phyloP scores from a whole-genome alignment of 92 coral and sea anemone genomes.

The Phenganax stokvisi region DNA sequence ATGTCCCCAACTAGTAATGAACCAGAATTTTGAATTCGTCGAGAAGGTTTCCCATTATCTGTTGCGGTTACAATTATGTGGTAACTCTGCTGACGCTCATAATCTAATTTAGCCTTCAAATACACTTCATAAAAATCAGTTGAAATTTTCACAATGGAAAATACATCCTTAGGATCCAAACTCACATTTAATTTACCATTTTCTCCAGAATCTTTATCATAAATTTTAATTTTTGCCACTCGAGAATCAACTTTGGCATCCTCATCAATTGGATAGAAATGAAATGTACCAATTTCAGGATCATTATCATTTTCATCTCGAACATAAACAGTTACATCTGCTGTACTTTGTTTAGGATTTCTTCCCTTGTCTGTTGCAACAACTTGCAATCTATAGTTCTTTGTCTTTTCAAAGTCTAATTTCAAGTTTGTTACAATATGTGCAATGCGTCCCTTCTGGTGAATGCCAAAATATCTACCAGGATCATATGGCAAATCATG shows the following conservation, averaged over 20 bases:
- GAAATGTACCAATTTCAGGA: slow-evolving; percentile 59
- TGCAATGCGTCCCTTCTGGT: slow-evolving; percentile 48
- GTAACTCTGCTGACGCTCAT: slow-evolving; percentile 56
- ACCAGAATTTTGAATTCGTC: slow-evolving; percentile 36
- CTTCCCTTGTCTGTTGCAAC: slow-evolving; percentile 60
- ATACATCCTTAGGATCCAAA: slow-evolving; percentile 59
- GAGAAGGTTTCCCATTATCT: slow-evolving; percentile 70
- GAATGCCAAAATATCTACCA: slow-evolving; percentile 48
- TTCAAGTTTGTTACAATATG: slow-evolving; percentile 46
- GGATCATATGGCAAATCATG: slow-evolving; percentile 57
- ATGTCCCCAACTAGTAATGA: slow-evolving; percentile 61
- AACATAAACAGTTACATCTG: slow-evolving; percentile 57
- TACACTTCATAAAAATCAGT: background rate
- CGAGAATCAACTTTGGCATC: slow-evolving; percentile 52
- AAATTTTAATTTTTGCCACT: slow-evolving; percentile 61
- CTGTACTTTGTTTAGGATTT: slow-evolving; percentile 34
- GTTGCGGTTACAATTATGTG: slow-evolving; percentile 62
- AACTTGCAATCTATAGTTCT: slow-evolving; percentile 55
- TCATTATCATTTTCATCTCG: slow-evolving; percentile 83
- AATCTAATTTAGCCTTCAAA: slow-evolving; percentile 50
- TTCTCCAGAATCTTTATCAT: slow-evolving; percentile 66
- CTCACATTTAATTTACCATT: slow-evolving; percentile 64
- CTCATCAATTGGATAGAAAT: slow-evolving; percentile 54
- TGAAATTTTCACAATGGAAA: slow-evolving; percentile 51
- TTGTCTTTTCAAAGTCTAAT: slow-evolving; percentile 60